These are phyloP conservation scores for Thalassarche chlororhynchos DNA, from an alignment of 2,113 vertebrate genomes.

Conservation along the genomic window DNA sequence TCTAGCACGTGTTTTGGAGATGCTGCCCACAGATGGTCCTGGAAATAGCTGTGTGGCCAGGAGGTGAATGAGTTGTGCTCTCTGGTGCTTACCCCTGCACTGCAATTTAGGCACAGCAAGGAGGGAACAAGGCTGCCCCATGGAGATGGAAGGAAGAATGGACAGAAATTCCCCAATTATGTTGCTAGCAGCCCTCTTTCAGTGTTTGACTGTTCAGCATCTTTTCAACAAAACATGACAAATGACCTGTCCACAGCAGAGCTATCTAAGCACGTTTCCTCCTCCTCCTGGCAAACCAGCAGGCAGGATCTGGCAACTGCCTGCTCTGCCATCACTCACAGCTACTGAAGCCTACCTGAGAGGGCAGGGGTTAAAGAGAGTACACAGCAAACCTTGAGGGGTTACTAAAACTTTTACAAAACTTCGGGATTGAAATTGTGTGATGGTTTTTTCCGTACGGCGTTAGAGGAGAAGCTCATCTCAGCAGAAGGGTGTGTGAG, in stretches of 20 bases:
- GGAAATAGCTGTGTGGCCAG: not conserved
- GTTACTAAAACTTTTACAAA: not conserved
- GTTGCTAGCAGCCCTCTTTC: not conserved
- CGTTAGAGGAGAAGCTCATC: not conserved
- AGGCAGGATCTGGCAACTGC: not conserved
- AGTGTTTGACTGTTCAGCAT: not conserved
- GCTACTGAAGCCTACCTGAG: not conserved
- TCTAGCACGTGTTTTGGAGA: not conserved
- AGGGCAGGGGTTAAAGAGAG: not conserved
- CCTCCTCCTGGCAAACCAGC: not conserved
- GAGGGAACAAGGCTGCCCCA: not conserved
- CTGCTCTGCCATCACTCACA: not conserved
- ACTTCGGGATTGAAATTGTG: not conserved
- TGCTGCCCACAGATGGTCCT: not conserved
- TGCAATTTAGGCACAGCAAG: not conserved
- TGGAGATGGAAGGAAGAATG: not conserved
- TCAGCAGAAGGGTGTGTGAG: not conserved
- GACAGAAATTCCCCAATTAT: not conserved
- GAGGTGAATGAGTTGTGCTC: not conserved
- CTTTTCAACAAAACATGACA: not conserved
- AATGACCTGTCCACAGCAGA: not conserved
- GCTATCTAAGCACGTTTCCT: fast-evolving
- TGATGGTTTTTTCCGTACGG: not conserved
- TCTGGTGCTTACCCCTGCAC: not conserved
- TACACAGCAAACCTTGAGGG: not conserved